Percentiles rank a stretch among this genome's conserved stretches.
Conservation (phyloP, 2,113 vertebrate genomes). For the Ramphastos sulfuratus region DNA sequence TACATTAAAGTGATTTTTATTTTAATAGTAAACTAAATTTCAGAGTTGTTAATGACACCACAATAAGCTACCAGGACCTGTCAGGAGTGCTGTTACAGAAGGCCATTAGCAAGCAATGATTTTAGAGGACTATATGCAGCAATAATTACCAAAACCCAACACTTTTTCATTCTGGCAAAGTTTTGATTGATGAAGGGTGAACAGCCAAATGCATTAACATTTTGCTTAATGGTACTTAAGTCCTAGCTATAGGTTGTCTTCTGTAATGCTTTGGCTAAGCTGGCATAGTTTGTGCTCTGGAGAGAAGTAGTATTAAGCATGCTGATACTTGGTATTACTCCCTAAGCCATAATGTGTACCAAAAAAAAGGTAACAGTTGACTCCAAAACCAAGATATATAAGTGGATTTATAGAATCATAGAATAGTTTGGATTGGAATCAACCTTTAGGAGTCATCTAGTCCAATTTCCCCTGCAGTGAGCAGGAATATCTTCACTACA, state of each 20-base stretch:
- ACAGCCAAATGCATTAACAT: not conserved
- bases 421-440: too few relatives aligned
- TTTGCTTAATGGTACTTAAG: not conserved
- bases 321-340: not conserved
- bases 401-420: not conserved
- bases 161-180: not conserved
- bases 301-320: not conserved
- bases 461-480: too few relatives aligned
- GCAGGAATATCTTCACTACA: too few relatives aligned
- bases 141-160: not conserved
- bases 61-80: not conserved
- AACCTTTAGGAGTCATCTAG: too few relatives aligned
- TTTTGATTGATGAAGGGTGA: not conserved
- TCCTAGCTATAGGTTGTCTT: not conserved
- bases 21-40: not conserved
- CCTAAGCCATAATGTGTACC: not conserved
- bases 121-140: not conserved
- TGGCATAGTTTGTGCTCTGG: not conserved
- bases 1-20: not conserved
- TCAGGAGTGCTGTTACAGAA: not conserved
- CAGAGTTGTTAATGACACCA: not conserved
- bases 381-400: not conserved
- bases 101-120: not conserved
- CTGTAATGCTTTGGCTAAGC: not conserved
- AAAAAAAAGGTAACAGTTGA: not conserved